Evolutionary conservation across 2,113 vertebrate genomes (phyloP).

Genomic region (Paramisgurnus dabryanus): DNA sequence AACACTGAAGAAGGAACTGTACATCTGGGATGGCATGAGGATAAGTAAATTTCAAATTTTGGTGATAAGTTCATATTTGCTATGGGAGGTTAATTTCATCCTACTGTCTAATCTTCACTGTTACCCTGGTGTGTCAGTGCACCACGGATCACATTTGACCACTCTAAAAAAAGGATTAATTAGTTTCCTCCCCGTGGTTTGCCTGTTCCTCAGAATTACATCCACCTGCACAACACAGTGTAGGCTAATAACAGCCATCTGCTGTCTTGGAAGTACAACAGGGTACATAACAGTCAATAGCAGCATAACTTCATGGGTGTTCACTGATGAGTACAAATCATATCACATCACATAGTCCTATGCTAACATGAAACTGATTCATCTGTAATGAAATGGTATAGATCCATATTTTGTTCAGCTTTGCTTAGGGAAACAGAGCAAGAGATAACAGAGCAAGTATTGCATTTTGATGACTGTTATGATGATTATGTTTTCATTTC

Average conservation of each 20-base stretch:
- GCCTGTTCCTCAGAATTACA: conserved; percentile 18
- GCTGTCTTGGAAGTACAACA: conserved; percentile 24
- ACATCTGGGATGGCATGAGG: too few relatives aligned
- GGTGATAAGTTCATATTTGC: neutral
- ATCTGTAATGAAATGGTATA: too few relatives aligned
- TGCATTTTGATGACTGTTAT: too few relatives aligned
- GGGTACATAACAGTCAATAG: conserved; percentile 8
- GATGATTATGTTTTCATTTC: too few relatives aligned
- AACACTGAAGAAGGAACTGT: too few relatives aligned
- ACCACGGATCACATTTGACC: conserved; percentile 29
- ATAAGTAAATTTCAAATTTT: too few relatives aligned
- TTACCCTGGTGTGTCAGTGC: neutral
- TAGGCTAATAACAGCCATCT: conserved; percentile 56
- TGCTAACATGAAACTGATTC: neutral
- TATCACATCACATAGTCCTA: neutral
- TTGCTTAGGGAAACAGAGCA: too few relatives aligned
- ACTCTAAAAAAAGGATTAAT: conserved; percentile 47
- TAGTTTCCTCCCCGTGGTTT: conserved; percentile 45
- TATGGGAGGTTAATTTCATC: conserved; percentile 1
- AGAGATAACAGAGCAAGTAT: too few relatives aligned
- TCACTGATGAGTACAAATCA: neutral
- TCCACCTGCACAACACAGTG: conserved; percentile 40
- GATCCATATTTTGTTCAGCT: too few relatives aligned
- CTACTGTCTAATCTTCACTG: neutral
- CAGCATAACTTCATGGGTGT: neutral